Evolutionary conservation across 2,888 invertebrate species (phyloP), one percentile per base, ranked within the genome.

Genomic region (Gordius sp.): DNA sequence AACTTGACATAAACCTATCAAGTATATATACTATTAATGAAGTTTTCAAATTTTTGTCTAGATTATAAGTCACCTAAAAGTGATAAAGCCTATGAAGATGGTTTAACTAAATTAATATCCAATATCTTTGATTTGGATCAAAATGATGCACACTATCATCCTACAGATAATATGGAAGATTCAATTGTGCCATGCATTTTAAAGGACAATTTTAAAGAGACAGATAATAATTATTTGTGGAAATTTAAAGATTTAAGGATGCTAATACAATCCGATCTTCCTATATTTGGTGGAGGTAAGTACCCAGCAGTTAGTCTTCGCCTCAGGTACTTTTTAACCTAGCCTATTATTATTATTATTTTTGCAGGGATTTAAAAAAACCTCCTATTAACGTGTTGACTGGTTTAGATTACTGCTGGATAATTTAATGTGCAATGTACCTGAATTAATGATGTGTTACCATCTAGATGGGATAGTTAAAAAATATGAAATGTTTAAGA

Each of bases 401-500:
- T 0, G 84, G 83, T 0, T 79, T 86, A 53, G 85, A 86, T 68
- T 84, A 84, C 65, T 86, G 86, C 71, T 91, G 1, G 89, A 91
- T 66, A 91, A 91, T 69, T 72, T 91, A 0, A 89, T 91, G 87
- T 87, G 86, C 63, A 87, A 87, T 65, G 87, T 91, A 0, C 89
- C 89, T 0, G 89, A 89, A 69, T 82, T 91, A 0, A 78, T 86
- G 0, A 89, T 91, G 87, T 83, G 82, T 66, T 89, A 85, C 68
- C 89, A 91, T 67, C 68, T 86, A 28, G 66, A 71, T 62, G 73
- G 73, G 25, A 69, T 72, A 60, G 71, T 73, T 4, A 81, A 87
- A 70, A 82, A 82, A 66, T 91, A 89, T 66, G 87, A 89, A 65
- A 75, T 87, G 1, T 79, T 89, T 64, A 86, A 87, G 69, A 89